Percentiles rank a stretch among this genome's conserved stretches.
Conservation (phyloP, 2,797 vertebrate species). For the Limosa lapponica region DNA sequence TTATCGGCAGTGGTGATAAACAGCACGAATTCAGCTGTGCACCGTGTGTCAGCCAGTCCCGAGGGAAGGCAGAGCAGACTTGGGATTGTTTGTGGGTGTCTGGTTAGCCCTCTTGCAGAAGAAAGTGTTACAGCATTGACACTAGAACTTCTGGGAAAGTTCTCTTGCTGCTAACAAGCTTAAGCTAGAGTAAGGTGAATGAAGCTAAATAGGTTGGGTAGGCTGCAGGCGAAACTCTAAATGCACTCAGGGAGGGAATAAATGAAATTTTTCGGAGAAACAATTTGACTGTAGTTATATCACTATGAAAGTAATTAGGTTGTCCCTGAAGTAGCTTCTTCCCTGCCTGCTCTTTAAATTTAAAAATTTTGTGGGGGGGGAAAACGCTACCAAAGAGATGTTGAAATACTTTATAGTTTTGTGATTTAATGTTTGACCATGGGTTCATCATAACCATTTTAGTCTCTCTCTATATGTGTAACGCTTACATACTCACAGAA, state of each 20-base stretch:
- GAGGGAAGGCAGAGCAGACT: not conserved
- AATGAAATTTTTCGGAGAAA: not conserved
- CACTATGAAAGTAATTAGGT: not conserved
- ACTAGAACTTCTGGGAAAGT: not conserved
- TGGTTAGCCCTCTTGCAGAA: not conserved
- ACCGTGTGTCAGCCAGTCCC: not conserved
- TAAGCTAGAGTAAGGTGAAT: not conserved
- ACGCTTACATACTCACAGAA: not conserved
- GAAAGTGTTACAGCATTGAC: not conserved
- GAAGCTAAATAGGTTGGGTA: not conserved
- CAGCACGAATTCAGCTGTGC: not conserved
- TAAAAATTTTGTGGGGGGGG: not conserved
- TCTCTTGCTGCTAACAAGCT: not conserved
- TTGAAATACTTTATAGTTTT: not conserved
- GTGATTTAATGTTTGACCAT: not conserved
- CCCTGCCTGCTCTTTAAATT: not conserved
- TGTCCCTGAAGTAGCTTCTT: not conserved
- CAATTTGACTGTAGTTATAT: not conserved
- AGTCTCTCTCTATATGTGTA: accelerated
- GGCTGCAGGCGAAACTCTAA: not conserved
- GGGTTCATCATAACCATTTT: not conserved
- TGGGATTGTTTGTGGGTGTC: not conserved
- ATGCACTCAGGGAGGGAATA: not conserved
- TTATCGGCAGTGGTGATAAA: not conserved
- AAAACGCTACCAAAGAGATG: not conserved